These are phyloP conservation scores for Heliconius eleuchia DNA, from an alignment of 1,140 invertebrate genomes.

Conservation along the genomic window DNA sequence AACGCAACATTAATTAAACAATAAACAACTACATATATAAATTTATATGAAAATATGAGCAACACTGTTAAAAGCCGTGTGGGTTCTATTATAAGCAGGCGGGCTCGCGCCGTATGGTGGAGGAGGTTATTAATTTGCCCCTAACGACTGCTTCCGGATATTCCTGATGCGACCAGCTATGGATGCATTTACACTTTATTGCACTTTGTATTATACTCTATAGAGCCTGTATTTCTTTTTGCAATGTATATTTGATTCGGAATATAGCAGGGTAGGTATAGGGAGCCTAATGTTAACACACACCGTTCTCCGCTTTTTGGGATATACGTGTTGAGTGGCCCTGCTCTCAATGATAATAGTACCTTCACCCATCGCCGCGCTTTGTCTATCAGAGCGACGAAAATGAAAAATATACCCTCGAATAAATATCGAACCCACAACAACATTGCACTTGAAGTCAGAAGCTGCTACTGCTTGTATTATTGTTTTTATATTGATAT, in stretches of 20 bases:
- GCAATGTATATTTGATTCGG: too few relatives aligned
- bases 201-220: constrained; percentile 5
- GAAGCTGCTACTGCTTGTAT: too few relatives aligned
- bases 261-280: too few relatives aligned
- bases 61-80: constrained; percentile 38
- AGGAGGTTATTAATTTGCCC: constrained; percentile 60
- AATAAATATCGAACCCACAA: too few relatives aligned
- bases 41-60: constrained; percentile 35
- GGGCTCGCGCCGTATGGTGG: constrained; percentile 48
- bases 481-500: neutral
- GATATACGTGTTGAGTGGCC: too few relatives aligned
- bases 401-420: too few relatives aligned
- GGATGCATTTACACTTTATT: constrained; percentile 26
- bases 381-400: too few relatives aligned
- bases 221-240: neutral
- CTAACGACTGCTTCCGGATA: constrained; percentile 54
- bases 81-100: constrained; percentile 44
- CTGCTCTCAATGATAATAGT: too few relatives aligned
- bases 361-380: too few relatives aligned
- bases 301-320: too few relatives aligned
- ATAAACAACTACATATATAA: constrained; percentile 29
- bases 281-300: too few relatives aligned
- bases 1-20: constrained; percentile 21
- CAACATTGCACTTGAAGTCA: too few relatives aligned
- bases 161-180: constrained; percentile 43